Percentiles rank a stretch among this genome's conserved stretches.
Conservation (phyloP, 2,888 invertebrate species). For the Harpalus rufipes region DNA sequence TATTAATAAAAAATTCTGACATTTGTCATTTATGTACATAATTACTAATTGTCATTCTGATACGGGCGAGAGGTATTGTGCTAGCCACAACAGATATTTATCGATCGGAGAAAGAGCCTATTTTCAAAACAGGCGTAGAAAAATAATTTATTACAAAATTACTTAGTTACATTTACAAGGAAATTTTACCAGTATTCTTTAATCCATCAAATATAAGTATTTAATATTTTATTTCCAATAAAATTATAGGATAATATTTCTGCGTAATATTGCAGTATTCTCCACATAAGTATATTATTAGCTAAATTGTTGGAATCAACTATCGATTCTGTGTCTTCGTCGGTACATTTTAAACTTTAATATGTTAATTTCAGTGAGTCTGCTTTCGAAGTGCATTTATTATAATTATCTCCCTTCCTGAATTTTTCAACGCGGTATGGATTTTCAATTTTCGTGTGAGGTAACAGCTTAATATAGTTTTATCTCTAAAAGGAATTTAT, state of each 20-base stretch:
- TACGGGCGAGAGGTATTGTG: too few relatives aligned
- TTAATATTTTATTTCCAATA: not conserved
- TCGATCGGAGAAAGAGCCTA: too few relatives aligned
- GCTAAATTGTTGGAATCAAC: not conserved
- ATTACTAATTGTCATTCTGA: too few relatives aligned
- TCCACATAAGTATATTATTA: not conserved
- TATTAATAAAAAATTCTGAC: too few relatives aligned
- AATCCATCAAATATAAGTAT: not conserved
- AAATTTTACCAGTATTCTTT: not conserved
- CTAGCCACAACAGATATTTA: too few relatives aligned
- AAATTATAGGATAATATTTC: not conserved
- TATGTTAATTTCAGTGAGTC: not conserved
- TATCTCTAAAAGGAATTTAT: slow-evolving; percentile 25
- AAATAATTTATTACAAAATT: too few relatives aligned
- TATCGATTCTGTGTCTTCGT: not conserved
- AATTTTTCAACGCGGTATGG: not conserved
- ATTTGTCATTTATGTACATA: too few relatives aligned
- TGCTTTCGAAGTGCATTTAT: not conserved
- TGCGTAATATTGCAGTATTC: not conserved
- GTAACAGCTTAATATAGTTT: slow-evolving; percentile 29
- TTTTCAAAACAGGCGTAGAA: too few relatives aligned
- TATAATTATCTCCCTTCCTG: not conserved
- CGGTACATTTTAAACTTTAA: not conserved
- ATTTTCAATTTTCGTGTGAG: slow-evolving; percentile 22
- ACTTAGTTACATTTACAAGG: too few relatives aligned